These are phyloP conservation scores for Heliconius himera DNA, from an alignment of 1,140 invertebrate genomes.

Conservation along the genomic window DNA sequence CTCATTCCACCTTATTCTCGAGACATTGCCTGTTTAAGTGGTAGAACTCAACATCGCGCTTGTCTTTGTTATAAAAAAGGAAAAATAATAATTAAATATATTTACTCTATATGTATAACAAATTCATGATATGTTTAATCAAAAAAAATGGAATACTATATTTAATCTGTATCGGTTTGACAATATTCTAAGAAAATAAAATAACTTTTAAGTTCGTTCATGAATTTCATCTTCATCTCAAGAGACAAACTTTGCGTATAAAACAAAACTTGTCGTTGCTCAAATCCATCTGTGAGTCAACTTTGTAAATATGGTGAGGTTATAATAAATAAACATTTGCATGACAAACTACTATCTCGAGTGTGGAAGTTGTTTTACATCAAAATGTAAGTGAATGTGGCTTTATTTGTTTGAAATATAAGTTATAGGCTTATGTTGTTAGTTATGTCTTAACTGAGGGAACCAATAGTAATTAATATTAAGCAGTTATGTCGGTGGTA, in stretches of 20 bases:
- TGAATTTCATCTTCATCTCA: neutral
- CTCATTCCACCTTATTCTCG: neutral
- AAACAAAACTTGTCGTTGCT: neutral
- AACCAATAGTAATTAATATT: neutral
- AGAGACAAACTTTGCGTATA: conserved; percentile 1
- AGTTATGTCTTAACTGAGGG: neutral
- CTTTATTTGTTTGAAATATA: neutral
- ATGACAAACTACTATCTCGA: neutral
- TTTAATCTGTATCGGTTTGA: no score
- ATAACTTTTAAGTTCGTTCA: neutral
- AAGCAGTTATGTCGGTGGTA: no score
- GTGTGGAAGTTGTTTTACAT: neutral
- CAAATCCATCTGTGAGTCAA: conserved; percentile 4
- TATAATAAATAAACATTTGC: conserved; percentile 2
- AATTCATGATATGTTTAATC: no score
- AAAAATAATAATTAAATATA: no score
- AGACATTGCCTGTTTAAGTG: no score
- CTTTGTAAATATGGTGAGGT: neutral
- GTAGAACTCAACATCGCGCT: no score
- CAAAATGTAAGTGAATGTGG: neutral
- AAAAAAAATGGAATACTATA: no score
- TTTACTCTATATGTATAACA: no score
- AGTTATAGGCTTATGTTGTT: neutral
- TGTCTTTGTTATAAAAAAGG: no score
- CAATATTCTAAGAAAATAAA: neutral